Evolutionary conservation across 2,797 vertebrate genomes (phyloP).

Genomic region (Limnodromus scolopaceus): DNA sequence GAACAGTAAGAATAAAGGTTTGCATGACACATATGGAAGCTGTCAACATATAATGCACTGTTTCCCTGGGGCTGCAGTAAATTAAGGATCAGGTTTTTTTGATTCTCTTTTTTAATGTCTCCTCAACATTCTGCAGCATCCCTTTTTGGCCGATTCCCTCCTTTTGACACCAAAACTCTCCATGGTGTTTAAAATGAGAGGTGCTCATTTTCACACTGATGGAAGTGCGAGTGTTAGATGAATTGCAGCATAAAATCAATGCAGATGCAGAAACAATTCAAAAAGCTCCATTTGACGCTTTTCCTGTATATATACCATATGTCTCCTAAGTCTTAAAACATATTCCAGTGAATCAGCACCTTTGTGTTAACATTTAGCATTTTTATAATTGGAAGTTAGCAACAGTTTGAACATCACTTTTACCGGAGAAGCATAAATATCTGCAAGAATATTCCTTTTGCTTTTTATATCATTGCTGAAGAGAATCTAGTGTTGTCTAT

Average conservation of each 20-base stretch:
- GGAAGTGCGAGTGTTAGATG: not conserved
- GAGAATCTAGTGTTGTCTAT: not conserved
- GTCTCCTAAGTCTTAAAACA: conserved; percentile 17
- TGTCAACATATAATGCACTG: conserved; percentile 68
- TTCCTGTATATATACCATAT: not conserved
- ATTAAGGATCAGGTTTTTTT: conserved; percentile 43
- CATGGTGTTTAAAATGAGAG: not conserved
- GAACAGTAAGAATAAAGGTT: conserved; percentile 62
- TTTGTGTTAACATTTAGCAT: conserved; percentile 23
- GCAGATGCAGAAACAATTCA: conserved; percentile 34
- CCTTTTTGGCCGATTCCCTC: not conserved
- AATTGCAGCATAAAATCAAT: conserved; percentile 47
- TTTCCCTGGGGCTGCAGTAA: conserved; percentile 48
- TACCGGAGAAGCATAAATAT: not conserved
- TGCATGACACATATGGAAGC: conserved; percentile 72
- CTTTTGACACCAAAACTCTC: conserved; percentile 53
- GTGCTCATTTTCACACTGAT: conserved; percentile 43
- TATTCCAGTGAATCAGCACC: conserved; percentile 20
- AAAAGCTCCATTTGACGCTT: conserved; percentile 8
- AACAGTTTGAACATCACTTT: not conserved
- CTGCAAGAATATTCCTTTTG: not conserved
- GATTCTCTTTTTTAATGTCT: conserved; percentile 34
- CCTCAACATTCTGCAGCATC: conserved; percentile 15
- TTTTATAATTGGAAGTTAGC: conserved; percentile 17
- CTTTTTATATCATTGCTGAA: not conserved